Evolutionary conservation across 2,888 invertebrate genomes (phyloP), one percentile per base, ranked within the genome.

Genomic region (Ernsta delagoae): DNA sequence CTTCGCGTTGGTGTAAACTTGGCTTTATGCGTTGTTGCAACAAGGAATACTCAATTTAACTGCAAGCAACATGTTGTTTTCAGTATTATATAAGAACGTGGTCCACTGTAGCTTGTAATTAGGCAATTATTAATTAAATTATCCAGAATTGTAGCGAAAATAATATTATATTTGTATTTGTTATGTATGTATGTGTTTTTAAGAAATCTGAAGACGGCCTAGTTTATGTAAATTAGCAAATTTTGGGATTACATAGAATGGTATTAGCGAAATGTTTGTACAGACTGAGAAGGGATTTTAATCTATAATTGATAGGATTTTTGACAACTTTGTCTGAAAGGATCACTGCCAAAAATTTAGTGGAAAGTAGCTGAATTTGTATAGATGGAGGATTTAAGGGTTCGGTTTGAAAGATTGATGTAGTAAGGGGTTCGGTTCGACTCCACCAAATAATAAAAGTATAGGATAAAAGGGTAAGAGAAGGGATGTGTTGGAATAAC

Each of bases 291-390:
- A 2, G 36, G 16, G 45, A 39, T 24, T 45, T 56, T 56, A 34
- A 12, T 61, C 39, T 8, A 45, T 67, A 60, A 34, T 43, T 45
- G 24, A 45, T 61, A 61, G 57, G 34, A 54, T 54, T 41, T 50
- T 61, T 67, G 61, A 68, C 24, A 61, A 57, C 56, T 45, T 45
- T 48, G 56, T 64, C 6, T 64, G 50, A 57, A 68, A 68, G 56
- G 39, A 62, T 69, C 63, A 63, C 69, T 69, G 69, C 69, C 69
- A 69, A 62, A 62, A 57, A 56, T 34, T 41, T 63, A 59, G 57
- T 8, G 31, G 12, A 66, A 62, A 39, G 16, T 63, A 69, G 63
- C 39, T n/a, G 62, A 68, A 63, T 59, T 66, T 43, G 7, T n/a
- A 31, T 34, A 53, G 16, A 6, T 4, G 3, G 56, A 43, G 11